phyloP scores from a whole-genome alignment of 2,888 invertebrate species.

The Terebella lapidaria region DNA sequence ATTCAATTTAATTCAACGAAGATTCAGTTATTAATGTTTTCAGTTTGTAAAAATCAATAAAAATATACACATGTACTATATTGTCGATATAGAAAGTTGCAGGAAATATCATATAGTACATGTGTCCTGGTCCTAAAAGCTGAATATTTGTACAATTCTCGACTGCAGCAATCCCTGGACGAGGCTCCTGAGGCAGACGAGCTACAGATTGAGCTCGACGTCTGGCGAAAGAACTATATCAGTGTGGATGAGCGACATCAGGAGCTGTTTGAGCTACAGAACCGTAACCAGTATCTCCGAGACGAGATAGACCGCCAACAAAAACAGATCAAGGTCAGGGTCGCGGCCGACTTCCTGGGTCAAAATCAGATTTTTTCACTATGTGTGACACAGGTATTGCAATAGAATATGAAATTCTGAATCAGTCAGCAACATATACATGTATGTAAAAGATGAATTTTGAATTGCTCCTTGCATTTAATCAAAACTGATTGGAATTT shows the following conservation, averaged over 20 bases:
- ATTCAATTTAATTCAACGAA: neutral
- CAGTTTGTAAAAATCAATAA: neutral
- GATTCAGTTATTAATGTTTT: neutral
- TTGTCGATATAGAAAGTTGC: neutral
- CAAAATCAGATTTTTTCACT: too few relatives aligned
- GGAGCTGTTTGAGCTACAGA: conserved; percentile 3
- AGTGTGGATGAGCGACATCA: conserved; percentile 6
- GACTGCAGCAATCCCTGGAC: neutral
- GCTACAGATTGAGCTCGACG: conserved; percentile 16
- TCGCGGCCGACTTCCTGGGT: too few relatives aligned
- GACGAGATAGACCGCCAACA: conserved; percentile 16
- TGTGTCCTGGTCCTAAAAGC: too few relatives aligned
- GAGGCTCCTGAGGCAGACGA: conserved; percentile 10
- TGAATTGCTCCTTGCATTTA: too few relatives aligned
- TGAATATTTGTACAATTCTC: too few relatives aligned
- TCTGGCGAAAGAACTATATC: conserved; percentile 19
- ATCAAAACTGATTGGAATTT: too few relatives aligned
- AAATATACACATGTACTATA: neutral
- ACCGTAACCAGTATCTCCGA: conserved; percentile 35
- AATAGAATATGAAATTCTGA: too few relatives aligned
- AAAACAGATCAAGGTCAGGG: neutral
- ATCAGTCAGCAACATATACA: too few relatives aligned
- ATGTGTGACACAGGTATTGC: too few relatives aligned
- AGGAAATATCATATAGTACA: too few relatives aligned
- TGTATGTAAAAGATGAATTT: too few relatives aligned